A percentile compares a stretch with the other conserved stretches of the same genome.
These are phyloP conservation scores for Amorpha juglandis DNA, from an alignment of 2,888 invertebrate species.

Conservation along the genomic window DNA sequence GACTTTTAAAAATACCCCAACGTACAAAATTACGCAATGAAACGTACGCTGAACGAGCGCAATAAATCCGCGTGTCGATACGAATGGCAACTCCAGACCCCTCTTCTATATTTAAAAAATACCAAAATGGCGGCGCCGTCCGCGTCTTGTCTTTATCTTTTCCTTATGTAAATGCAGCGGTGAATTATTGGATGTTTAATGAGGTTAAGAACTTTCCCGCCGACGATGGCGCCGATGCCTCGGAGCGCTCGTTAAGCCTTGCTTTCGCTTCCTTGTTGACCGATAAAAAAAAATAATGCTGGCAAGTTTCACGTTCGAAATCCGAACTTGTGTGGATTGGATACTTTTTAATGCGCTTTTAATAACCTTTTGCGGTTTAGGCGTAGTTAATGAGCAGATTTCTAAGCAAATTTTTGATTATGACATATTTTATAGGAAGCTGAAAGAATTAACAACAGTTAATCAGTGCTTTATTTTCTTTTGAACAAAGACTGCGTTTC, in stretches of 20 bases:
- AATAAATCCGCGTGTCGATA: slow-evolving; percentile 72
- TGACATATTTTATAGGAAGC: no score
- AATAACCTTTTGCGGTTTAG: background rate
- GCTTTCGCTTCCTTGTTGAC: slow-evolving; percentile 50
- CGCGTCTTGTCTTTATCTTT: slow-evolving; percentile 82
- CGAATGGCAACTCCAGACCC: slow-evolving; percentile 60
- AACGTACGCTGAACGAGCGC: slow-evolving; percentile 71
- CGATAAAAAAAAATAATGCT: slow-evolving; percentile 44
- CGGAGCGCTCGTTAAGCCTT: slow-evolving; percentile 56
- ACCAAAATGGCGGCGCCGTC: slow-evolving; percentile 71
- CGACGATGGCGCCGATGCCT: slow-evolving; percentile 58
- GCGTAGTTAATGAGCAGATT: background rate
- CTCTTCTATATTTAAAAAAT: slow-evolving; percentile 74
- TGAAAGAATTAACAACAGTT: no score
- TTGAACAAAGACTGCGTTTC: no score
- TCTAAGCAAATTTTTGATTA: no score
- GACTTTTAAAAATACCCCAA: slow-evolving; percentile 42
- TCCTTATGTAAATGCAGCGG: slow-evolving; percentile 77
- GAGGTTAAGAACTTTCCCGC: slow-evolving; percentile 78
- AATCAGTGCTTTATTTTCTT: no score
- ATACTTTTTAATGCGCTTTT: slow-evolving; percentile 12
- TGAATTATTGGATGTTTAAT: slow-evolving; percentile 71
- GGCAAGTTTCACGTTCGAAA: slow-evolving; percentile 25
- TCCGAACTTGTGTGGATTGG: slow-evolving; percentile 1
- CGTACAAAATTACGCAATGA: slow-evolving; percentile 73